Base-by-base conservation (phyloP, 2,888 invertebrate genomes). In the Pollenia angustigena region DNA sequence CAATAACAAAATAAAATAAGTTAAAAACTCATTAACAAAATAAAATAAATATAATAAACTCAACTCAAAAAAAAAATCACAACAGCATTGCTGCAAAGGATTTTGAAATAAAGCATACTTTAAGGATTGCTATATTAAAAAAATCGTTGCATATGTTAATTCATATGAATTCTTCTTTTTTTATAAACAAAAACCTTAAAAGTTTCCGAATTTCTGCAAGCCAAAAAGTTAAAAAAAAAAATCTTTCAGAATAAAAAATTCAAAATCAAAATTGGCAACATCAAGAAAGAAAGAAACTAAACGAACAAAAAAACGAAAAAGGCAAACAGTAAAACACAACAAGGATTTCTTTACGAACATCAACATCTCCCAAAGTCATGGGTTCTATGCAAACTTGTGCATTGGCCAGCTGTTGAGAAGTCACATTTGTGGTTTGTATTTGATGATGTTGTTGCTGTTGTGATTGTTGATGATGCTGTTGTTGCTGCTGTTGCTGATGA, bases 361-460 rank as follows among this genome's bases (percentile, higher is more conserved):
- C 96, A 92, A 96, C 96, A 93, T 96, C 96, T 87, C 94, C 94
- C 90, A 95, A 95, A 91, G 95, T 95, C 95, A 96, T 96, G 94
- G 96, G 95, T 93, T 96, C 96, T 94, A 96, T 95, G 96, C 96
- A 96, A 94, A 96, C 96, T 95, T 96, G 96, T 92, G 95, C 95
- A 91, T 95, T 93, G 90, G 93, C 92, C 85, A 93, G 91, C 85
- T 91, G 92, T 89, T 93, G 92, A 81, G 92, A 90, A 18, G 87
- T 81, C 88, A 88, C 93, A 66, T 71, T 87, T 58, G 85, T 87
- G 91, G 84, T 88, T 74, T 86, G 88, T 64, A 87, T 84, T 83
- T 79, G 89, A 81, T 85, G 89, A 82, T 72, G 90, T 62, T 88
- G 90, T 58, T 90, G 88, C 9, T 84, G 79, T 7, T 87, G 87